Conservation (phyloP, 2,113 vertebrate genomes). For the Isichthys henryi region DNA sequence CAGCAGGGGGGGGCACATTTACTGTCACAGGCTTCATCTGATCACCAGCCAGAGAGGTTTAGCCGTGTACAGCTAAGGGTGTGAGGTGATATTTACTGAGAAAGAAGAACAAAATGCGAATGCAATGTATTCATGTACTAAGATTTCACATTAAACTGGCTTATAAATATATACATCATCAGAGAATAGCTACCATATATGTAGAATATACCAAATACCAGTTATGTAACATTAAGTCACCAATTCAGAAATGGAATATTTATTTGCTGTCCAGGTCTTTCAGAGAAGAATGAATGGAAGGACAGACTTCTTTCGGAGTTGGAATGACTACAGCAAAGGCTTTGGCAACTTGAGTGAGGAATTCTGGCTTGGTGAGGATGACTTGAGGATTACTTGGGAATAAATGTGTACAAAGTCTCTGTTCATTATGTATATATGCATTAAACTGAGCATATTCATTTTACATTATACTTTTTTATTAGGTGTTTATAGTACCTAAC, state of each 20-base stretch:
- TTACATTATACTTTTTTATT: background rate
- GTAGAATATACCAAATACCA: background rate
- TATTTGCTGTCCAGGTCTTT: conserved; percentile 65
- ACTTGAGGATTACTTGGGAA: no score
- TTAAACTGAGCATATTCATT: background rate
- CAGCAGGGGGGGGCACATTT: background rate
- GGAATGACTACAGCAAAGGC: conserved; percentile 75
- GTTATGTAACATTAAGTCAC: background rate
- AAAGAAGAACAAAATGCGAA: background rate
- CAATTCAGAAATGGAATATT: background rate
- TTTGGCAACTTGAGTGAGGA: conserved; percentile 78
- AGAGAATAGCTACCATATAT: background rate
- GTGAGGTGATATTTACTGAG: background rate
- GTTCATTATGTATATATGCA: background rate
- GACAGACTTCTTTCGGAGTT: conserved; percentile 75
- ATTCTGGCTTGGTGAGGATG: conserved; percentile 79
- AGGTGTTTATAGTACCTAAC: background rate
- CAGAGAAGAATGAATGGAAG: conserved; percentile 80
- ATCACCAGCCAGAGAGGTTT: background rate
- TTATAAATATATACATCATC: background rate
- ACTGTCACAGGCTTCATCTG: background rate
- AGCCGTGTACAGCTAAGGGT: background rate
- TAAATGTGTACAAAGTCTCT: background rate
- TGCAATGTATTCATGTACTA: background rate
- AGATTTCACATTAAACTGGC: background rate